Percentiles rank a stretch among this genome's conserved stretches.
phyloP scores from a whole-genome alignment of 1,140 invertebrate genomes.

The Drosophila navojoa region DNA sequence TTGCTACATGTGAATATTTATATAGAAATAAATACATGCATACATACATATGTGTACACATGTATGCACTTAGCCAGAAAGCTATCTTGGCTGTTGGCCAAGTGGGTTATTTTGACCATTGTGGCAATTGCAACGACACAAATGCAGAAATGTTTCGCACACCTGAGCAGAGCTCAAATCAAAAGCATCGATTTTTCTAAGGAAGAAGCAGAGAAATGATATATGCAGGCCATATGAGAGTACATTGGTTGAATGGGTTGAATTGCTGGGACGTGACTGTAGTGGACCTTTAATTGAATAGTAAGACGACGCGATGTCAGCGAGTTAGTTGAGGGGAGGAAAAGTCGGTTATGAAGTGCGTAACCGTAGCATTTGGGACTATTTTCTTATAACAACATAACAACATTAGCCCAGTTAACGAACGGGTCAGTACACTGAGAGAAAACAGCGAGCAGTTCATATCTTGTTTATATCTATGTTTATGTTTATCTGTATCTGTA shows the following conservation, averaged over 20 bases:
- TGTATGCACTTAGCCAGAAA: background rate
- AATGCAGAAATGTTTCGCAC: slow-evolving; percentile 10
- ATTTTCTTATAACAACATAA: background rate
- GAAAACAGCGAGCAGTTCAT: background rate
- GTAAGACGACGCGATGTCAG: slow-evolving; percentile 11
- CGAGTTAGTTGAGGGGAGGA: background rate
- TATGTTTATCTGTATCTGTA: background rate
- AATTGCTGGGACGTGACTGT: slow-evolving; percentile 62
- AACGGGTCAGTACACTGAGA: background rate
- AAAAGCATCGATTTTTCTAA: slow-evolving; percentile 71
- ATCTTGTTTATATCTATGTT: background rate
- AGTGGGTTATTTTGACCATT: slow-evolving; percentile 65
- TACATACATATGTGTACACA: background rate
- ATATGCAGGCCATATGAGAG: slow-evolving; percentile 27
- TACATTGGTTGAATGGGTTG: background rate
- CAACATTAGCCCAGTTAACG: slow-evolving; percentile 33
- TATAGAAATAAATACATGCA: background rate
- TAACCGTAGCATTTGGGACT: slow-evolving; percentile 28
- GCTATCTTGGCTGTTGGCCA: slow-evolving; percentile 60
- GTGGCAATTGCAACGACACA: slow-evolving; percentile 27
- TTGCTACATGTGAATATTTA: background rate
- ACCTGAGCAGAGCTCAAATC: slow-evolving; percentile 57
- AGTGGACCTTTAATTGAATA: slow-evolving; percentile 44
- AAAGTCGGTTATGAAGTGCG: slow-evolving; percentile 40
- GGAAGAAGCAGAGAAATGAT: slow-evolving; percentile 36